Evolutionary conservation across 2,888 invertebrate genomes (phyloP).

Genomic region (Notodonta ziczac): DNA sequence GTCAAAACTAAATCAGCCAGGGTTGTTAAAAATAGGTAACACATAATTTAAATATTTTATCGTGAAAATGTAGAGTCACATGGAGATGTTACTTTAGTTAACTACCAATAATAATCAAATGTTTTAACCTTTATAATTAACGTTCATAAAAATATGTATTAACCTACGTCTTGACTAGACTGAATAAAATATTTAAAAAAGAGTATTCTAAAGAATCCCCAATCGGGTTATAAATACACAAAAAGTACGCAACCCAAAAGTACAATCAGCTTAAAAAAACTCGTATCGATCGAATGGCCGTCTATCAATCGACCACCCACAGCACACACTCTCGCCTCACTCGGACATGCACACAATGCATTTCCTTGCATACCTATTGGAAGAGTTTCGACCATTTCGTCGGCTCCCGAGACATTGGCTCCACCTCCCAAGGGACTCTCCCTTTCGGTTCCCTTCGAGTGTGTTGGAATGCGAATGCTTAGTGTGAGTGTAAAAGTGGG

Average conservation of each 20-base stretch:
- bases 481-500: constrained; percentile 53
- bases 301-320: constrained; percentile 60
- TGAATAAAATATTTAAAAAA: no score
- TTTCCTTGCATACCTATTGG: constrained; percentile 80
- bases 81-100: no score
- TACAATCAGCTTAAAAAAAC: constrained; percentile 31
- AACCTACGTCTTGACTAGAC: no score
- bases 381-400: constrained; percentile 76
- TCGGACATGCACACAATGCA: constrained; percentile 64
- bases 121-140: no score
- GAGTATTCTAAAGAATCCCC: no score
- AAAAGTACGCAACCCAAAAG: constrained; percentile 10
- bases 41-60: no score
- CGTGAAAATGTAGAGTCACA: no score
- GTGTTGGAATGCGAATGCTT: constrained; percentile 46
- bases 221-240: background rate
- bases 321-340: constrained; percentile 39
- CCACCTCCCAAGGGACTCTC: constrained; percentile 84
- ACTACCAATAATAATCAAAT: no score
- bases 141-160: no score
- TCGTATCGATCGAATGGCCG: constrained; percentile 51
- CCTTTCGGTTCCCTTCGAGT: constrained; percentile 64
- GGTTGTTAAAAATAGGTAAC: no score
- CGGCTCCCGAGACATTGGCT: constrained; percentile 75
- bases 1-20: no score